Conservation (phyloP, 2,113 vertebrate species). For the Acrocephalus kingi region DNA sequence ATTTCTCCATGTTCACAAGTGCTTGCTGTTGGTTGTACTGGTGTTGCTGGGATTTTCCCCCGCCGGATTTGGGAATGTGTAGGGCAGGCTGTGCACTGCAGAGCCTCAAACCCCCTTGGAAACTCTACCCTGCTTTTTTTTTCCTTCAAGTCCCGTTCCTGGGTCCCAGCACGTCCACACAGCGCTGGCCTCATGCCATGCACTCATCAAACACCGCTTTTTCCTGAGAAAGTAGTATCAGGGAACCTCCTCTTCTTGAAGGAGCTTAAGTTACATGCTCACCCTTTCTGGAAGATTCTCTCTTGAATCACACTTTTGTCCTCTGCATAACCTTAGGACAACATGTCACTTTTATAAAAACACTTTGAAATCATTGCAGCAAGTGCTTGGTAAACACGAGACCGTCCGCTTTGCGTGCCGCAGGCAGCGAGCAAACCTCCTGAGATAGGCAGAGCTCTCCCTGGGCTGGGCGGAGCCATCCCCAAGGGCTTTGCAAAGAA, state of each 20-base stretch:
- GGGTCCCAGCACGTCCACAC: fast-evolving
- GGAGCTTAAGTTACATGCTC: not conserved
- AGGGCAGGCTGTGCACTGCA: not conserved
- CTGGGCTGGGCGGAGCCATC: not conserved
- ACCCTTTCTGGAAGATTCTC: slow-evolving; percentile 1
- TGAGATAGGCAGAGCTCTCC: fast-evolving
- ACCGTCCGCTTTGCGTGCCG: fast-evolving
- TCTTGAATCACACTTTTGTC: not conserved
- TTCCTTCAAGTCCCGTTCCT: fast-evolving
- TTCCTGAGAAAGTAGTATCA: not conserved
- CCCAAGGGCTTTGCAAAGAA: not conserved
- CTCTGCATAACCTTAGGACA: not conserved
- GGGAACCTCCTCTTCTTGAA: not conserved
- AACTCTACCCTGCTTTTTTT: not conserved
- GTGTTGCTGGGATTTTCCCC: not conserved
- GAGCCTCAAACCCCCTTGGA: not conserved
- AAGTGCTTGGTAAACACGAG: not conserved
- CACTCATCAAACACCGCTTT: not conserved
- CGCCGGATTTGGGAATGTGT: fast-evolving
- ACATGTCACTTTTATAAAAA: not conserved
- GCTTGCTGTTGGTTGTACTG: not conserved
- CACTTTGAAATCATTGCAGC: not conserved
- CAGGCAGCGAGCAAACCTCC: fast-evolving
- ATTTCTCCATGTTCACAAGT: fast-evolving
- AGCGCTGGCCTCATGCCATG: fast-evolving